Conservation (phyloP, 2,888 invertebrate species). For the Leptodirus hochenwartii region DNA sequence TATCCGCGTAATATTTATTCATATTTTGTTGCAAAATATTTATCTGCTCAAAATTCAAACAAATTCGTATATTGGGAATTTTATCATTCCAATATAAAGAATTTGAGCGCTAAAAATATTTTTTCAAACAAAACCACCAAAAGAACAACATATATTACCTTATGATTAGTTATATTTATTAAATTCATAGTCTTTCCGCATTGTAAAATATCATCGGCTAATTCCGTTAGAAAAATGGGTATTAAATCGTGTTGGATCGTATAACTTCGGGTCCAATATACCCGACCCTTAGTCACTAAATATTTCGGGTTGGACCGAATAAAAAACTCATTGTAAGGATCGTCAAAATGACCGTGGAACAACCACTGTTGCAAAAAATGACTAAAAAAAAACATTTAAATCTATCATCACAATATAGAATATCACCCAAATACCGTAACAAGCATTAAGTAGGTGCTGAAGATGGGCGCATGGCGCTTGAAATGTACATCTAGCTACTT, state of each 20-base stretch:
- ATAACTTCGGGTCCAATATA: constrained; percentile 51
- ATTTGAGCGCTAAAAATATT: constrained; percentile 19
- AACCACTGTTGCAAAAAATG: constrained; percentile 69
- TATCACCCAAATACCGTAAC: no score
- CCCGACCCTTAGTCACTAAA: constrained; percentile 39
- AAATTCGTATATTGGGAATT: constrained; percentile 21
- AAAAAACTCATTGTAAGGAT: constrained; percentile 70
- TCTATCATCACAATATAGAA: no score
- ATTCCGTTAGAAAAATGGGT: constrained; percentile 47
- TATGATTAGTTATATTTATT: constrained; percentile 48
- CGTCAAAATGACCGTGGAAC: constrained; percentile 66
- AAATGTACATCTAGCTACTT: no score
- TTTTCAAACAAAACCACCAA: constrained; percentile 5
- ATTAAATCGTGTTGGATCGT: constrained; percentile 32
- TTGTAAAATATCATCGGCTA: constrained; percentile 44
- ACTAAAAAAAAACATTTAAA: constrained; percentile 18
- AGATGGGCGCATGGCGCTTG: no score
- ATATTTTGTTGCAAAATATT: constrained; percentile 18
- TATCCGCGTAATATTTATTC: constrained; percentile 22
- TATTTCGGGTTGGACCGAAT: constrained; percentile 50
- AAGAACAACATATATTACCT: constrained; percentile 35
- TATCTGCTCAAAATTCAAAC: constrained; percentile 22
- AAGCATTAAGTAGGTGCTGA: no score
- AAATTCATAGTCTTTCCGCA: constrained; percentile 60
- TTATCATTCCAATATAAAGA: constrained; percentile 21